Conservation (phyloP, 2,888 invertebrate genomes). For the Pseudolycoriella hygida region DNA sequence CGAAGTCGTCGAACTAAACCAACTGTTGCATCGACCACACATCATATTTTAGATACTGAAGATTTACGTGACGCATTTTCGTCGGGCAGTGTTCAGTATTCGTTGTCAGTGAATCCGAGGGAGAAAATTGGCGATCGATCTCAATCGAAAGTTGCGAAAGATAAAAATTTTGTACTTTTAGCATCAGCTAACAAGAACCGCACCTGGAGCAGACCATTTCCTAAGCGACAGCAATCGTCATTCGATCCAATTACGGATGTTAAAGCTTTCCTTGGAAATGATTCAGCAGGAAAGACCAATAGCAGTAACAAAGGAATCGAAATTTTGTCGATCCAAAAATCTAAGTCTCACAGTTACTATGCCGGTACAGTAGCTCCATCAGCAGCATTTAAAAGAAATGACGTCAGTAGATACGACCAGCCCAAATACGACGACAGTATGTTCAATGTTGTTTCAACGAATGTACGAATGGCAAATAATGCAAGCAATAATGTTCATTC, state of each 20-base stretch:
- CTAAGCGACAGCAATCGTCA: too few species aligned
- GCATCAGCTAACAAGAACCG: neutral
- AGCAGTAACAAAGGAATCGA: too few species aligned
- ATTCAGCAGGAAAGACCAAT: too few species aligned
- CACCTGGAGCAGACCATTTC: too few species aligned
- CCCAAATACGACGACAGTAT: too few species aligned
- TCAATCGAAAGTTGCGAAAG: neutral
- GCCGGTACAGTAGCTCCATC: slow-evolving; percentile 21
- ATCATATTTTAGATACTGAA: slow-evolving; percentile 22
- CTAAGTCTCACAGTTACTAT: slow-evolving; percentile 27
- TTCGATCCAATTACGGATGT: too few species aligned
- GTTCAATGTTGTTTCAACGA: slow-evolving; percentile 4
- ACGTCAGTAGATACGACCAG: too few species aligned
- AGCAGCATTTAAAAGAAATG: too few species aligned
- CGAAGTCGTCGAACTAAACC: neutral
- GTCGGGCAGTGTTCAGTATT: slow-evolving; percentile 10
- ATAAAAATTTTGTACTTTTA: slow-evolving; percentile 2
- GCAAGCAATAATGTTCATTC: neutral
- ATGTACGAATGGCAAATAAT: slow-evolving; percentile 1
- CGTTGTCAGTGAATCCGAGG: too few species aligned
- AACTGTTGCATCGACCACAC: slow-evolving; percentile 9
- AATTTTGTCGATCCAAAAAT: slow-evolving; percentile 23
- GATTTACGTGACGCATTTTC: slow-evolving; percentile 20
- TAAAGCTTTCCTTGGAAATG: too few species aligned
- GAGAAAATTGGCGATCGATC: neutral